Conservation (phyloP, 1,140 invertebrate genomes). For the Lepeophtheirus salmonis region DNA sequence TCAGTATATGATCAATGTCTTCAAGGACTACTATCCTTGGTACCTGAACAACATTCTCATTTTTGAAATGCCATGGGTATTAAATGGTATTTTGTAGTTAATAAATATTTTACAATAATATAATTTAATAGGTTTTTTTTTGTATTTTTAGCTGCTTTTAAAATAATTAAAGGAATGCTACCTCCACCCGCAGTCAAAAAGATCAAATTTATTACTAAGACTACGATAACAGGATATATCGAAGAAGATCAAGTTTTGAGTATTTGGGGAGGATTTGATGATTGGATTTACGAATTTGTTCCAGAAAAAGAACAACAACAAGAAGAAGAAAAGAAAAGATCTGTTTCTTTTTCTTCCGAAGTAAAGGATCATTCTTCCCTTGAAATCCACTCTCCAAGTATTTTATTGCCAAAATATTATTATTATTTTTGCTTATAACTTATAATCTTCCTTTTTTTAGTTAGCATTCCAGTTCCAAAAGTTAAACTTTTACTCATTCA, state of each 20-base stretch:
- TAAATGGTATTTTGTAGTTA: constrained; percentile 44
- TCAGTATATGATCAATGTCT: constrained; percentile 57
- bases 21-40: constrained; percentile 75
- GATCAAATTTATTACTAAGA: constrained; percentile 69
- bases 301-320: constrained; percentile 31
- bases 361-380: background rate
- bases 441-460: background rate
- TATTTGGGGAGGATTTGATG: constrained; percentile 66
- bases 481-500: constrained; percentile 21
- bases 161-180: constrained; percentile 68
- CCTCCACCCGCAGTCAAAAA: constrained; percentile 69
- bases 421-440: constrained; percentile 1
- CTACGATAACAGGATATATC: constrained; percentile 53
- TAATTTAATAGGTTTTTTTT: constrained; percentile 10
- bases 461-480: background rate
- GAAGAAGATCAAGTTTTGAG: constrained; percentile 46
- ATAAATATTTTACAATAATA: constrained; percentile 13
- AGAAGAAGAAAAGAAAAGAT: background rate
- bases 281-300: constrained; percentile 48
- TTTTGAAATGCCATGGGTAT: constrained; percentile 83
- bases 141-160: constrained; percentile 57
- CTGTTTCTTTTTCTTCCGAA: background rate
- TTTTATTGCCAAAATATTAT: background rate
- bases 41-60: constrained; percentile 76
- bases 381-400: too few relatives aligned